Conservation (phyloP, 2,797 vertebrate genomes). For the Miichthys miiuy region DNA sequence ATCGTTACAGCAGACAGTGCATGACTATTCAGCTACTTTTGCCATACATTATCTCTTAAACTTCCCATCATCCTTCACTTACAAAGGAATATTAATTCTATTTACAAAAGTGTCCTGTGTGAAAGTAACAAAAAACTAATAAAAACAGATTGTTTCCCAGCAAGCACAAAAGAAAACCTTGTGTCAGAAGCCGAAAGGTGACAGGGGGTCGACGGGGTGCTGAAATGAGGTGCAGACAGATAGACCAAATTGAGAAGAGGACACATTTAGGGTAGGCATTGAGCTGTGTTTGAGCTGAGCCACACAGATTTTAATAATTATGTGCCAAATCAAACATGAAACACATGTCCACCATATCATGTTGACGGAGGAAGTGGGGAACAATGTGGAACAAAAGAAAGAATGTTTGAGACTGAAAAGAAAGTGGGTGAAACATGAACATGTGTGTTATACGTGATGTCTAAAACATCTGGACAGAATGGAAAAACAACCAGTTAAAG, state of each 20-base stretch:
- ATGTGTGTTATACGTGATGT: constrained; percentile 28
- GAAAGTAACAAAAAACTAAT: constrained; percentile 10
- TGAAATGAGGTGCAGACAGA: constrained; percentile 49
- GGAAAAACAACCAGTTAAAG: background rate
- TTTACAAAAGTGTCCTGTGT: constrained; percentile 2
- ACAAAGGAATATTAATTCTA: background rate
- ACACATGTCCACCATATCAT: constrained; percentile 47
- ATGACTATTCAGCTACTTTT: background rate
- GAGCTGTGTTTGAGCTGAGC: constrained; percentile 42
- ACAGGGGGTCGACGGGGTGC: constrained; percentile 5
- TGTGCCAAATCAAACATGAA: constrained; percentile 58
- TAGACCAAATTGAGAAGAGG: constrained; percentile 23
- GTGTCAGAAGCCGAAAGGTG: constrained; percentile 35
- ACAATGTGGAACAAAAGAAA: constrained; percentile 42
- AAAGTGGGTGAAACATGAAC: constrained; percentile 23
- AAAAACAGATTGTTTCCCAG: background rate
- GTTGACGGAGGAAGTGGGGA: constrained; percentile 27
- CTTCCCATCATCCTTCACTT: constrained; percentile 7
- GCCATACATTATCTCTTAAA: background rate
- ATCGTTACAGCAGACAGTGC: constrained; percentile 5
- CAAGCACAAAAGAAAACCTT: background rate
- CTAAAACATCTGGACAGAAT: constrained; percentile 44
- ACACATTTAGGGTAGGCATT: constrained; percentile 19
- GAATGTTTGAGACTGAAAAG: constrained; percentile 35
- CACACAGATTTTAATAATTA: constrained; percentile 44